Base-by-base conservation (phyloP, 2,888 invertebrate genomes). In the Drosophila fulvimacula region DNA sequence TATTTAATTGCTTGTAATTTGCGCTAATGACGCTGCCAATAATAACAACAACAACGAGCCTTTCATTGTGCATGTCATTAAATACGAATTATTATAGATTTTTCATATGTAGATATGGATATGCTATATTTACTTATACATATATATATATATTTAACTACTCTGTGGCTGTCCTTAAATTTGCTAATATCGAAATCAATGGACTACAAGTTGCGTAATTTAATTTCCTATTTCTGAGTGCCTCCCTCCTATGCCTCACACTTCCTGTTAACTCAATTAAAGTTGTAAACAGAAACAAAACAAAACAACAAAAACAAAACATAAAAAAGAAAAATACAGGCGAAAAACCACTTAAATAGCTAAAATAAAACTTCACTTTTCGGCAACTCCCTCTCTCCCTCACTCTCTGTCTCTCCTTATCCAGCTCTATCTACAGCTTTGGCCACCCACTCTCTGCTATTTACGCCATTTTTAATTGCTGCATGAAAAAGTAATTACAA, bases 391-490 rank as follows among this genome's bases (percentile, higher is more conserved):
- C 51, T 36, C 41, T 53, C 36, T 64, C 58, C 64, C 76, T 75
- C 71, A 72, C 75, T 61, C 70, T 71, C 62, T 21, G 49, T 42
- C 44, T 57, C 36, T 61, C 58, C 44, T 72, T 69, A 62, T 65
- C 60, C 55, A 62, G 49, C 66, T 56, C 77, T 51, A 52, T 60
- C 64, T 46, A n/a, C 41, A 69, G 76, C 53, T 76, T 69, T 32
- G n/a, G 5, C 48, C 52, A 51, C 55, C 21, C 52, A 59, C 62
- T 71, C 53, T 60, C 59, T 49, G 82, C 88, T 82, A 88, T 82
- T 82, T 82, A 79, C 88, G 82, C 88, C 88, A 88, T 88, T 88
- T 82, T 88, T 88, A 83, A 83, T 83, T 85, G 88, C 88, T 79
- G 82, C 79, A 88, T 88, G 88, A 79, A 88, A 88, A 83, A 83